Conservation (phyloP, 2,113 vertebrate species). For the Lanius ludovicianus region DNA sequence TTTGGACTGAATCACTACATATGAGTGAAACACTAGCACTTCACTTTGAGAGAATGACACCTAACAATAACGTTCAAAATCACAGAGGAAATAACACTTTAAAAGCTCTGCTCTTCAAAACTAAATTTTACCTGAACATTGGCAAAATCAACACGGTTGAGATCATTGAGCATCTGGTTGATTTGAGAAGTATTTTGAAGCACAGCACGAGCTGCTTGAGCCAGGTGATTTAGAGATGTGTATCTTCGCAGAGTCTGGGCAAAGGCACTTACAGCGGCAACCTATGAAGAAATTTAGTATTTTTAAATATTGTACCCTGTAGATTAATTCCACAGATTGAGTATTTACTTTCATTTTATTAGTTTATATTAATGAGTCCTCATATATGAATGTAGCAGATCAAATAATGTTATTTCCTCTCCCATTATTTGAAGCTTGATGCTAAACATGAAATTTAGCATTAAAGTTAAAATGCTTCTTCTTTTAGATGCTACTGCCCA, state of each 20-base stretch:
- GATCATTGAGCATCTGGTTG: constrained; percentile 99
- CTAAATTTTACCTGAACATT: constrained; percentile 90
- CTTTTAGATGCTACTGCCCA: not conserved
- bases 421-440: not conserved
- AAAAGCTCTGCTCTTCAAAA: not conserved
- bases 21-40: not conserved
- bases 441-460: not conserved
- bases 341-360: not conserved
- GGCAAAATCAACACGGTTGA: constrained; percentile 98
- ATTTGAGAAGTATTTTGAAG: constrained; percentile 99
- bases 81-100: not conserved
- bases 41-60: not conserved
- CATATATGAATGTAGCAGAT: not conserved
- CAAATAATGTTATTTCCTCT: constrained; percentile 26
- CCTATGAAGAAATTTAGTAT: constrained; percentile 70
- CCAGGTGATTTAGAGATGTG: constrained; percentile 98
- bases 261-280: constrained; percentile 97
- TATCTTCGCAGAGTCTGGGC: constrained; percentile 98
- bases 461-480: not conserved
- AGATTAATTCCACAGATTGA: not conserved
- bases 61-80: not conserved
- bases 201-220: constrained; percentile 96
- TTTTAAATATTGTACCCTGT: not conserved
- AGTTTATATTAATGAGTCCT: not conserved
- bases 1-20: not conserved